Evolutionary conservation across 2,888 invertebrate genomes (phyloP).

Genomic region (Gari tellinella): DNA sequence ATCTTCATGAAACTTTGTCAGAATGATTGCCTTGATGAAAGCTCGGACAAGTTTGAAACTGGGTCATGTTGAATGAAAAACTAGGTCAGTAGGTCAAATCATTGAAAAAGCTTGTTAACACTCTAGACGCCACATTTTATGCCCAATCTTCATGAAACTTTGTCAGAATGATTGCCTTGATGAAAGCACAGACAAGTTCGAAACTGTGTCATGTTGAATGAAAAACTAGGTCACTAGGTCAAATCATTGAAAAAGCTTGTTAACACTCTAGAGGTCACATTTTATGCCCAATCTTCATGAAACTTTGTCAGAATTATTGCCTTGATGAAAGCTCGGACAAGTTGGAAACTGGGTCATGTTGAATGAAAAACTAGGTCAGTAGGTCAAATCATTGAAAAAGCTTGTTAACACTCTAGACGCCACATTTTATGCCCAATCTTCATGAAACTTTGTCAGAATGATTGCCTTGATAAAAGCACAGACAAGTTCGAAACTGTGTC

Average conservation of each 20-base stretch:
- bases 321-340: neutral
- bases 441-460: conserved; percentile 11
- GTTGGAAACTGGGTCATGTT: neutral
- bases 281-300: neutral
- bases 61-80: conserved; percentile 12
- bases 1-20: conserved; percentile 9
- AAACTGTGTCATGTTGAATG: conserved; percentile 6
- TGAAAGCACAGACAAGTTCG: conserved; percentile 1
- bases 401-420: conserved; percentile 8
- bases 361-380: conserved; percentile 12
- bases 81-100: conserved; percentile 17
- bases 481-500: no score
- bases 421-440: conserved; percentile 2
- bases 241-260: conserved; percentile 5
- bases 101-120: conserved; percentile 1
- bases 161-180: conserved; percentile 10
- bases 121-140: conserved; percentile 10
- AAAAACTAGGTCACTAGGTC: conserved; percentile 2
- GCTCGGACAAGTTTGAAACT: conserved; percentile 10
- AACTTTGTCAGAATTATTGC: conserved; percentile 8
- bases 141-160: conserved; percentile 2
- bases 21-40: conserved; percentile 7
- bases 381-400: conserved; percentile 7
- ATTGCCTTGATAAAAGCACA: neutral
- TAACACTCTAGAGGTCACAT: conserved; percentile 6